These are phyloP conservation scores for Meriones unguiculatus DNA, from an alignment of 2,113 vertebrate genomes.

Conservation along the genomic window DNA sequence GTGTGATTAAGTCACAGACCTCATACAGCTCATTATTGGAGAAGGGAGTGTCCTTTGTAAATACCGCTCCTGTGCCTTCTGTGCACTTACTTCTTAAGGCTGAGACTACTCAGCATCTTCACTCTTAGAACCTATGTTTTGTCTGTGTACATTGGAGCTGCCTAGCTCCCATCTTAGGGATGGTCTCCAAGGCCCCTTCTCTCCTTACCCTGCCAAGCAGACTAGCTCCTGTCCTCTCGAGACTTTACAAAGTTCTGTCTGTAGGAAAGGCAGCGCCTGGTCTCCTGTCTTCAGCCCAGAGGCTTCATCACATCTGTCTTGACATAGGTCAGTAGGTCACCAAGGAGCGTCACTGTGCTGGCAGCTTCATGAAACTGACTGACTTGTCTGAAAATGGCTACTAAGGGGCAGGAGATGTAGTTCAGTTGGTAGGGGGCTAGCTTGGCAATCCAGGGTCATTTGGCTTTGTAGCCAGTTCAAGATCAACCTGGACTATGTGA, in stretches of 20 bases:
- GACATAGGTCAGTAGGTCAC: background rate
- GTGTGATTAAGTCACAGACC: background rate
- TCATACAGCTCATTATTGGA: background rate
- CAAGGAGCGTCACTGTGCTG: fast-evolving
- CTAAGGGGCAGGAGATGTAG: background rate
- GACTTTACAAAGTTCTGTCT: background rate
- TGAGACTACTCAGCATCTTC: background rate
- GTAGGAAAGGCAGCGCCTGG: background rate
- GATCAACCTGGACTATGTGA: background rate
- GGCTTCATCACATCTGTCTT: background rate
- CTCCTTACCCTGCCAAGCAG: background rate
- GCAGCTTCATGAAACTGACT: background rate
- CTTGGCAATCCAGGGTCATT: background rate
- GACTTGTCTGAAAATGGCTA: background rate
- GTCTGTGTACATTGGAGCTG: background rate
- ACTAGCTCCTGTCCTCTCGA: background rate
- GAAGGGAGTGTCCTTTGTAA: background rate
- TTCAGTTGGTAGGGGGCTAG: background rate
- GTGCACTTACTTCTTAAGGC: background rate
- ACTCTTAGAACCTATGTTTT: background rate
- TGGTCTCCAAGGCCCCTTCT: background rate
- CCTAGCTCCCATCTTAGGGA: background rate
- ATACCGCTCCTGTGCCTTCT: no score
- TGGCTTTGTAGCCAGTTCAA: background rate
- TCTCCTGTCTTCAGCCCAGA: background rate